Percentiles rank a stretch among this genome's conserved stretches.
These are phyloP conservation scores for Pterostichus niger DNA, from an alignment of 2,888 invertebrate genomes.

Conservation along the genomic window DNA sequence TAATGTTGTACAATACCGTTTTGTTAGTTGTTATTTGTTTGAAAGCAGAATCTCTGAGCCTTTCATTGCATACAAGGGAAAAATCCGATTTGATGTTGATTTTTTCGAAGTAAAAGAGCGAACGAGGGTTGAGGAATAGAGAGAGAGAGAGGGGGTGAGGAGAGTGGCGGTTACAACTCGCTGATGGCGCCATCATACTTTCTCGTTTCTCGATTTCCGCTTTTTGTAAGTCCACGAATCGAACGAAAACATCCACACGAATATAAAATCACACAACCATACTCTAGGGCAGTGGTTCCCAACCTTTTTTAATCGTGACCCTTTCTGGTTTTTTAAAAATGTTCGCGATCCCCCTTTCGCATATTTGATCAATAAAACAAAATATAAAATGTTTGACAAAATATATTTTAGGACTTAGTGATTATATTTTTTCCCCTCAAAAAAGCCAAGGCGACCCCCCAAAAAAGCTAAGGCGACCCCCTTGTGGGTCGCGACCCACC, in stretches of 20 bases:
- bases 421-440: too few species aligned
- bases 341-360: too few species aligned
- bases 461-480: too few species aligned
- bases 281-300: too few species aligned
- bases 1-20: too few species aligned
- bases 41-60: neutral
- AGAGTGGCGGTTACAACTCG: neutral
- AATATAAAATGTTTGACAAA: too few species aligned
- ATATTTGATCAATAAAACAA: too few species aligned
- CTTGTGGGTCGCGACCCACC: too few species aligned
- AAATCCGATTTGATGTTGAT: conserved; percentile 13
- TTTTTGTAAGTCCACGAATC: conserved; percentile 31
- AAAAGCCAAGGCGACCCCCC: too few species aligned
- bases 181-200: conserved; percentile 26
- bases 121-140: neutral
- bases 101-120: neutral
- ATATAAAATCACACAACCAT: neutral
- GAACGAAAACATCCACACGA: conserved; percentile 16
- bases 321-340: too few species aligned
- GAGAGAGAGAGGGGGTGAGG: neutral
- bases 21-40: neutral
- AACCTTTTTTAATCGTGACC: too few species aligned
- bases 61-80: neutral
- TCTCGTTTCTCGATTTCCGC: conserved; percentile 28
- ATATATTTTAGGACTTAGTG: too few species aligned